Evolutionary conservation across 1,140 invertebrate species (phyloP).

Genomic region (Drosophila orena): DNA sequence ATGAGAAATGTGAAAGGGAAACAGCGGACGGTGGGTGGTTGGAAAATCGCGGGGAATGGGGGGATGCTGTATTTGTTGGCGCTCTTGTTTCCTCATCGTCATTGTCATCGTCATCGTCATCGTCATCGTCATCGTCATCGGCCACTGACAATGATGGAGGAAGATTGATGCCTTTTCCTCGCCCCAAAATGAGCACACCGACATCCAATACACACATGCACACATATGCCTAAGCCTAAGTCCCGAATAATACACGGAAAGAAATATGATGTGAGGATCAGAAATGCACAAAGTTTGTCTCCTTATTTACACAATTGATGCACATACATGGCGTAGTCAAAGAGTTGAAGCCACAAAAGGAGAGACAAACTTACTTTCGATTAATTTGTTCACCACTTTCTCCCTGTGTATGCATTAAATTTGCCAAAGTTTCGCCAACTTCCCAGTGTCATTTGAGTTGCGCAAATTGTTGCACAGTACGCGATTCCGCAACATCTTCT

Average conservation of each 20-base stretch:
- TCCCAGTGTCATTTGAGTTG: constrained; percentile 25
- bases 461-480: constrained; percentile 29
- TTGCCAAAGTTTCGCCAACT: constrained; percentile 12
- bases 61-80: constrained; percentile 11
- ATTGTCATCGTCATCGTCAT: constrained; percentile 71
- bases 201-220: constrained; percentile 1
- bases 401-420: constrained; percentile 22
- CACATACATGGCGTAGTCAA: too few relatives aligned
- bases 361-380: too few relatives aligned
- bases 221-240: neutral
- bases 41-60: neutral
- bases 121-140: constrained; percentile 62
- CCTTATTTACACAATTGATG: too few relatives aligned
- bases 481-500: neutral
- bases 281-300: too few relatives aligned
- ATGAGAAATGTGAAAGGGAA: constrained; percentile 36
- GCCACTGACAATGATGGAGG: constrained; percentile 77
- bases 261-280: neutral
- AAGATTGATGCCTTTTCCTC: constrained; percentile 71
- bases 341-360: neutral
- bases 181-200: constrained; percentile 37
- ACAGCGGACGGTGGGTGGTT: neutral
- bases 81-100: constrained; percentile 52
- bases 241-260: neutral
- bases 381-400: neutral